Percentiles rank a stretch among this genome's conserved stretches.
Evolutionary conservation across 2,888 invertebrate genomes (phyloP).

Genomic region (Drosophila percnosoma): DNA sequence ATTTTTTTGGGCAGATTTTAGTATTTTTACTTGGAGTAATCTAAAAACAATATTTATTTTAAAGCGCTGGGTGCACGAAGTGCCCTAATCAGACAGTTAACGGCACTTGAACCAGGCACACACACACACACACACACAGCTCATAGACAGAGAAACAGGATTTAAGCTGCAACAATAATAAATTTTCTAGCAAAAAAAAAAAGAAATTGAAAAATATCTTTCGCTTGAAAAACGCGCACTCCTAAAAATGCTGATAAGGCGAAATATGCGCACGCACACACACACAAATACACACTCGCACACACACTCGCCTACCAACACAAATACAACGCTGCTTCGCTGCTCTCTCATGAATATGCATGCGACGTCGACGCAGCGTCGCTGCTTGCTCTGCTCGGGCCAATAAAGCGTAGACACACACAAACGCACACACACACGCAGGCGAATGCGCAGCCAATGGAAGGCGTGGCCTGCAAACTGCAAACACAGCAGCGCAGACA

Average conservation of each 20-base stretch:
- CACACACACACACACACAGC: constrained; percentile 19
- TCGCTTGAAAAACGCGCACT: constrained; percentile 63
- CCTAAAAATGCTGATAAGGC: constrained; percentile 78
- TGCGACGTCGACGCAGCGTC: constrained; percentile 58
- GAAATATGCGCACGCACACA: constrained; percentile 70
- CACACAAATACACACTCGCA: constrained; percentile 23
- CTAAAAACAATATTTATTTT: constrained; percentile 82
- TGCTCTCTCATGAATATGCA: constrained; percentile 77
- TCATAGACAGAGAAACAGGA: constrained; percentile 60
- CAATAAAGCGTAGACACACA: constrained; percentile 61
- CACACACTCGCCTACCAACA: constrained; percentile 17
- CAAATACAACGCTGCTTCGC: constrained; percentile 24
- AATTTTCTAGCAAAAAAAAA: constrained; percentile 52
- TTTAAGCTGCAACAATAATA: constrained; percentile 82
- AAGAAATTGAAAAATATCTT: constrained; percentile 62
- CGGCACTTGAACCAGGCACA: constrained; percentile 56
- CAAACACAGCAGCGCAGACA: constrained; percentile 20
- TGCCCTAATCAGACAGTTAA: constrained; percentile 81
- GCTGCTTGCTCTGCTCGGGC: constrained; percentile 47
- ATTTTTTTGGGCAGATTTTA: constrained; percentile 57
- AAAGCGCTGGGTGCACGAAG: constrained; percentile 67
- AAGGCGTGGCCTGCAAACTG: constrained; percentile 55
- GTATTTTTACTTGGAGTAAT: constrained; percentile 69
- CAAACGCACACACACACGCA: constrained; percentile 37
- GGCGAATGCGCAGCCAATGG: constrained; percentile 44